Percentiles rank a stretch among this genome's conserved stretches.
These are phyloP conservation scores for Monarcha castaneiventris DNA, from an alignment of 2,113 vertebrate species.

Conservation along the genomic window DNA sequence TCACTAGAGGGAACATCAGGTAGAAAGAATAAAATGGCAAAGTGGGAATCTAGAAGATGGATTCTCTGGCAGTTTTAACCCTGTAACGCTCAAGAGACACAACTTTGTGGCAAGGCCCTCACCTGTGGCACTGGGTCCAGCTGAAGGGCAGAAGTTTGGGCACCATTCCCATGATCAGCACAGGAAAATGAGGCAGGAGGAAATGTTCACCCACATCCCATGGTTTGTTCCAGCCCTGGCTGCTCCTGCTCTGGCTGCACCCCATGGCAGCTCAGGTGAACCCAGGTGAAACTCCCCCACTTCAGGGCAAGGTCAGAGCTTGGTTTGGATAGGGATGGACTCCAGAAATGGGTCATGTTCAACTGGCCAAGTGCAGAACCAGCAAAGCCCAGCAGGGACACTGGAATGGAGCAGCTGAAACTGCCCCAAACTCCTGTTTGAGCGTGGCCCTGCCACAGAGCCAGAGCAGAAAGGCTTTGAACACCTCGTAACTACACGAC, in stretches of 20 bases:
- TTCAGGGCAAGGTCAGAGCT: background rate
- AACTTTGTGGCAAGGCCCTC: background rate
- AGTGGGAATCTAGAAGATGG: background rate
- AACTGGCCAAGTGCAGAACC: background rate
- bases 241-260: background rate
- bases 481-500: conserved; percentile 17
- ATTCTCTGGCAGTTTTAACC: background rate
- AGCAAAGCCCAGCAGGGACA: background rate
- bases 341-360: accelerated
- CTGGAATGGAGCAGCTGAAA: background rate
- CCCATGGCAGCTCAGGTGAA: background rate
- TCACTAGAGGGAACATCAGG: background rate
- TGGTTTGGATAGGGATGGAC: background rate
- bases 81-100: accelerated
- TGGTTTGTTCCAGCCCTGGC: background rate
- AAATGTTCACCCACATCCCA: background rate
- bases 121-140: background rate
- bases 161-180: accelerated
- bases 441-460: background rate
- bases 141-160: background rate
- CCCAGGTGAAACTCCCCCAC: background rate
- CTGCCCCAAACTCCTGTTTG: background rate
- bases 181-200: background rate
- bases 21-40: background rate
- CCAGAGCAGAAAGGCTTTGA: conserved; percentile 16